Evolutionary conservation across 1,140 invertebrate genomes (phyloP).

Genomic region (Calephelis nemesis): DNA sequence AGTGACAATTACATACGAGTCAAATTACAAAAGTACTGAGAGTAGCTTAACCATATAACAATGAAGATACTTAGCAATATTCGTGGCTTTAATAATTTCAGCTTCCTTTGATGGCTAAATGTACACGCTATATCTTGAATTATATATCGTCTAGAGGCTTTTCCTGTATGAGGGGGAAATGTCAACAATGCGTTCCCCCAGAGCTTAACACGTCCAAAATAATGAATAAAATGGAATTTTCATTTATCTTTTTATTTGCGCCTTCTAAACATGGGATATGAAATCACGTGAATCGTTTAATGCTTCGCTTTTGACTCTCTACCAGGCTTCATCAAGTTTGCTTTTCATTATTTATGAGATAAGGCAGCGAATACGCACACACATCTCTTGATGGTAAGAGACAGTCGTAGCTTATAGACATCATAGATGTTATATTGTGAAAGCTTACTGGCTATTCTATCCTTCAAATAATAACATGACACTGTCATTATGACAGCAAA

Average conservation of each 20-base stretch:
- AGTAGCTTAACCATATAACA: neutral
- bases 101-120: neutral
- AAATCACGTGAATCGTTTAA: neutral
- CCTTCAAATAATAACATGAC: too few species aligned
- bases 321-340: too few species aligned
- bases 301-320: too few species aligned
- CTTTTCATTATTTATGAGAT: too few species aligned
- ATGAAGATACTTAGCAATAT: neutral
- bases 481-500: too few species aligned
- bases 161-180: neutral
- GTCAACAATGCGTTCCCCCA: neutral
- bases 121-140: neutral
- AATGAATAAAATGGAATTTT: conserved; percentile 15
- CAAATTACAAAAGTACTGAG: neutral
- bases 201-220: conserved; percentile 4
- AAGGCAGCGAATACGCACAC: too few species aligned
- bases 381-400: too few species aligned
- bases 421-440: too few species aligned
- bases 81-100: neutral
- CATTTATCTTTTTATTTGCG: conserved; percentile 5
- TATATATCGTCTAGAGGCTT: neutral
- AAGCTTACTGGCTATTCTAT: too few species aligned
- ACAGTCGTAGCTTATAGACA: too few species aligned
- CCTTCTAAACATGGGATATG: neutral
- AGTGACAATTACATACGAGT: too few species aligned